phyloP scores from a whole-genome alignment of 2,888 invertebrate species.

The Galerucella pusilla region DNA sequence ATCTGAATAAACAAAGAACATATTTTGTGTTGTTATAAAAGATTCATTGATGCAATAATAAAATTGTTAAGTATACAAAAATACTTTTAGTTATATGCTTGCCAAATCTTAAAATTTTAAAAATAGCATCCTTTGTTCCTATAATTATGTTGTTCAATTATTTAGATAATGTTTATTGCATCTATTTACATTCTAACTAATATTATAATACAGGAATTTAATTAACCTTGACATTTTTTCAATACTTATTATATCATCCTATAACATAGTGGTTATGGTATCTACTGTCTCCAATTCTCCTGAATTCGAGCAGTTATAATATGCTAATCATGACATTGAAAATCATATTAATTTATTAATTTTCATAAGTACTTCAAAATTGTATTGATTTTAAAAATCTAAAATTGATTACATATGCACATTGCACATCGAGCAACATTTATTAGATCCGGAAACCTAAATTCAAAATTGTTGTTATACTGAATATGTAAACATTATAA shows the following conservation, averaged over 20 bases:
- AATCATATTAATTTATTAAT: not conserved
- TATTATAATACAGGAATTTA: not conserved
- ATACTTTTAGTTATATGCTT: not conserved
- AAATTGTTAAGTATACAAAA: too few relatives aligned
- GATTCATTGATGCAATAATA: too few relatives aligned
- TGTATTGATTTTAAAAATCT: conserved; percentile 14
- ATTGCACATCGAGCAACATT: not conserved
- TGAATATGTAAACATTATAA: too few relatives aligned
- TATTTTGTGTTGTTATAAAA: too few relatives aligned
- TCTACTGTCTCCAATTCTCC: not conserved
- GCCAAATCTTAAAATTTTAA: not conserved
- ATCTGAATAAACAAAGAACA: too few relatives aligned
- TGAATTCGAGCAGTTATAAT: not conserved
- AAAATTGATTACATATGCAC: conserved; percentile 3
- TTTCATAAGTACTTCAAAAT: conserved; percentile 9
- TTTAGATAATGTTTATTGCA: not conserved
- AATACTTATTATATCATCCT: conserved; percentile 7
- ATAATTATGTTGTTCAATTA: not conserved
- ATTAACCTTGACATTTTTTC: conserved; percentile 23
- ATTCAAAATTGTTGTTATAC: too few relatives aligned
- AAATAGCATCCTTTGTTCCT: not conserved
- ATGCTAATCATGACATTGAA: not conserved
- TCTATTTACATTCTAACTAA: not conserved
- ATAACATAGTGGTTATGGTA: not conserved
- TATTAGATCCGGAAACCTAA: not conserved